These are phyloP conservation scores for human (Homo sapiens) DNA, from an alignment of 2,113 vertebrate genomes.

Conservation along the genomic window DNA sequence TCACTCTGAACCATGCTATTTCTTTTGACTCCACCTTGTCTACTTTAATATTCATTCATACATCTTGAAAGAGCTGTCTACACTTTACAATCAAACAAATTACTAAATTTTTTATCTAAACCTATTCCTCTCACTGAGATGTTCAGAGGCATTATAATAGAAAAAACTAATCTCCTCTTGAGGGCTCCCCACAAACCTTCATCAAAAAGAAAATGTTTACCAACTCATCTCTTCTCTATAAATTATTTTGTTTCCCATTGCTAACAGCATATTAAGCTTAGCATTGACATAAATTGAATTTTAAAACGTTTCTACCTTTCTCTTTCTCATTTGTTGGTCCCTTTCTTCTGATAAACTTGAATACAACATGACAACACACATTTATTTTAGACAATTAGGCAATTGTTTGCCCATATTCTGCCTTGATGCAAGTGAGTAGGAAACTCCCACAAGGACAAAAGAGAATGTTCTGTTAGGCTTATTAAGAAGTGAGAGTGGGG, in stretches of 20 bases:
- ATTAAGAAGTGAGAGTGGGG: background rate
- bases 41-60: background rate
- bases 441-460: background rate
- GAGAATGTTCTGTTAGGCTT: background rate
- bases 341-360: background rate
- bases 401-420: background rate
- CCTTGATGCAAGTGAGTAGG: background rate
- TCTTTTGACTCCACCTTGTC: background rate
- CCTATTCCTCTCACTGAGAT: background rate
- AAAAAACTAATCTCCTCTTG: conserved; percentile 30
- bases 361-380: background rate
- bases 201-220: background rate
- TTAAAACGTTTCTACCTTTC: background rate
- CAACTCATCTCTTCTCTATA: background rate
- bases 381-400: background rate
- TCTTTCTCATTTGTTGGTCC: background rate
- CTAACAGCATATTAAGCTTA: conserved; percentile 20
- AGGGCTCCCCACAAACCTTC: background rate
- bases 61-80: background rate
- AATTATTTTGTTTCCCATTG: background rate
- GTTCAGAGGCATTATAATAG: background rate
- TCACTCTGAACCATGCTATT: background rate
- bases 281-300: background rate
- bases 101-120: background rate
- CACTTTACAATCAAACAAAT: background rate